Evolutionary conservation across 92 coral and sea anemone genomes (phyloP), one percentile per base, ranked within the genome.

Genomic region (Virgularia gustaviana): DNA sequence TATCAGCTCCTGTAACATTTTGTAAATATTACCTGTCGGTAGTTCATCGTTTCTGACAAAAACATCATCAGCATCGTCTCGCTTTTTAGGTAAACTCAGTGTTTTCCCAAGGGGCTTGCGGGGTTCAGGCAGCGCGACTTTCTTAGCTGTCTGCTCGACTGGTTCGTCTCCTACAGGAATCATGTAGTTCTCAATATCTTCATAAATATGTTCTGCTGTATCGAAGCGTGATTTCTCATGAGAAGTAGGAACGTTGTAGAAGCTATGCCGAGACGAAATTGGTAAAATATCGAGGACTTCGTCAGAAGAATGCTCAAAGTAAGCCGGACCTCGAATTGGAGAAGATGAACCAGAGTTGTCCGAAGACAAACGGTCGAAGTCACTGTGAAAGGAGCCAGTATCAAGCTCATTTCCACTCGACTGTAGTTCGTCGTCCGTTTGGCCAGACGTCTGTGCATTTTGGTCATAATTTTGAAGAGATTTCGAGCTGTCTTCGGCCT

Each of bases 161-260:
- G n/a, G n/a, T 68, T 68, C 61, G 22, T 49, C 75, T 8, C 33
- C 61, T 4, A 27, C 0, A 6, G 2, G 53, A 24, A 27, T 18
- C 9, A 59, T 31, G 24, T 23, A 27, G 12, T 27, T n/a, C n/a
- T 49, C 75, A 10, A 68, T 68, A 6, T 68, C 75, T 23, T 68
- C 75, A 61, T 68, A 68, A 33, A 68, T 68, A 49, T 68, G 75
- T 8, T 68, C 75, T 3, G 75, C 75, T 20, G 62, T 34, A 18
- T 38, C 61, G 20, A 68, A 68, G 12, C 25, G 35, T 24, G 75
- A 16, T 13, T 38, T 49, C 20, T 68, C 61, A 2, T n/a, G 36
- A 12, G 45, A 49, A 28, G 75, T 59, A 20, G 49, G 60, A 0
- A 49, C 75, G 1, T 59, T 49, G 22, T 68, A 68, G 62, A 68